Evolutionary conservation across 2,113 vertebrate genomes (phyloP).

Genomic region (Lasiurus borealis): DNA sequence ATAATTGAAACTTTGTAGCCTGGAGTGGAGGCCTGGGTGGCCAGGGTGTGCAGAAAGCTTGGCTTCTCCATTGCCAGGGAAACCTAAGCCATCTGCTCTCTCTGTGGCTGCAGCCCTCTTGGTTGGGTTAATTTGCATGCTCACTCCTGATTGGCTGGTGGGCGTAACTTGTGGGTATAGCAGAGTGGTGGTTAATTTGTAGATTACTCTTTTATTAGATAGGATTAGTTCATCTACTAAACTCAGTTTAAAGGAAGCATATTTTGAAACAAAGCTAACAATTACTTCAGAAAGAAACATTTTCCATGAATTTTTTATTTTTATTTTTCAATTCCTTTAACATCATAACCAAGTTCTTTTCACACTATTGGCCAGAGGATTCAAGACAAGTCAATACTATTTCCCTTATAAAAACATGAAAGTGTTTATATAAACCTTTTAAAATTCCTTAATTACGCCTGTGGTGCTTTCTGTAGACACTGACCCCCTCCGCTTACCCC

Average conservation of each 20-base stretch:
- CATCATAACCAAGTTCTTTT: not conserved
- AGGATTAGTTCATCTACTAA: not conserved
- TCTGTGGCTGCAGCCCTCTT: too few species aligned
- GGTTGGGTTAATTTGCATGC: too few species aligned
- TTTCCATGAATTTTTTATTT: conserved; percentile 33
- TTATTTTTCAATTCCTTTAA: conserved; percentile 48
- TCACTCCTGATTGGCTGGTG: too few species aligned
- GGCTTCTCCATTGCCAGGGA: too few species aligned
- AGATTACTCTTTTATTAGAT: too few species aligned
- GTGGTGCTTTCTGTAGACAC: not conserved
- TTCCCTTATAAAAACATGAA: conserved; percentile 48
- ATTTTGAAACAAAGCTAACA: conserved; percentile 36
- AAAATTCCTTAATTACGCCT: conserved; percentile 49
- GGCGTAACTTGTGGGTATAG: too few species aligned
- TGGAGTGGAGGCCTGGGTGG: too few species aligned
- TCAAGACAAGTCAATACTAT: not conserved
- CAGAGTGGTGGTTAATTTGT: too few species aligned
- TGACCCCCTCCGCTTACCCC: not conserved
- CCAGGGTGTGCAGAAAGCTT: too few species aligned
- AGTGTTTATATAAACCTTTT: conserved; percentile 56
- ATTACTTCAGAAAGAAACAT: conserved; percentile 15
- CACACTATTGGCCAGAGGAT: not conserved
- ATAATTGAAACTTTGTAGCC: too few species aligned
- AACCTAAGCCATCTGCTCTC: too few species aligned
- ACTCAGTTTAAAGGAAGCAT: not conserved